Conservation (phyloP, 1,140 invertebrate genomes). For the Thereuonema tuberculata region DNA sequence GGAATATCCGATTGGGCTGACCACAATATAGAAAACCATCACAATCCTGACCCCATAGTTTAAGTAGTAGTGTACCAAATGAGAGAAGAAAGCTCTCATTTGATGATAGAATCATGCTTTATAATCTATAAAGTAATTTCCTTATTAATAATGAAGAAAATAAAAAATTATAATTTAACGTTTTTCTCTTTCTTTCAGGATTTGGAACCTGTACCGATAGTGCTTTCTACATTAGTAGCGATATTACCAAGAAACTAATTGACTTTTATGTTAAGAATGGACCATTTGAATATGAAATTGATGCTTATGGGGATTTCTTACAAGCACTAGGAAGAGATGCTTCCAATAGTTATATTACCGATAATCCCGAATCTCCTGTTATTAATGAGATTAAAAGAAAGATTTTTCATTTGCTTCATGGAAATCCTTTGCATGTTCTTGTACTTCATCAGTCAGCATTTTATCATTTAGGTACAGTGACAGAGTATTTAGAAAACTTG, state of each 20-base stretch:
- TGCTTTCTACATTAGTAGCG: slow-evolving; percentile 33
- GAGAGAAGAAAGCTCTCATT: too few species aligned
- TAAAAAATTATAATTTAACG: too few species aligned
- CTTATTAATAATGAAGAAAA: too few species aligned
- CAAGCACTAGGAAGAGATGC: slow-evolving; percentile 31
- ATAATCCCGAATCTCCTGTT: slow-evolving; percentile 13
- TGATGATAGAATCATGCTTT: too few species aligned
- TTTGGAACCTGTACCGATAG: slow-evolving; percentile 34
- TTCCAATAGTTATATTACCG: slow-evolving; percentile 24
- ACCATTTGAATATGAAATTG: slow-evolving; percentile 32
- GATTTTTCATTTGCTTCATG: slow-evolving; percentile 21
- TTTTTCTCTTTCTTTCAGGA: slow-evolving; percentile 3
- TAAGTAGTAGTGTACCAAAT: too few species aligned
- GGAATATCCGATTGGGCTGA: too few species aligned
- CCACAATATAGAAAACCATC: too few species aligned
- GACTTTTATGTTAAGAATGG: slow-evolving; percentile 25
- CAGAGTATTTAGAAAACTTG: slow-evolving; percentile 33
- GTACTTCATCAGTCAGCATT: slow-evolving; percentile 34
- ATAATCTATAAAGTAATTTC: too few species aligned
- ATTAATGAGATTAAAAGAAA: slow-evolving; percentile 27
- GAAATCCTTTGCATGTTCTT: slow-evolving; percentile 26
- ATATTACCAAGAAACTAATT: slow-evolving; percentile 29
- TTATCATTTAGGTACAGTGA: slow-evolving; percentile 36
- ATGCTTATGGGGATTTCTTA: slow-evolving; percentile 39
- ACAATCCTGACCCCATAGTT: too few species aligned